These are phyloP conservation scores for Aphodius granarius DNA, from an alignment of 2,888 invertebrate genomes.

Conservation along the genomic window DNA sequence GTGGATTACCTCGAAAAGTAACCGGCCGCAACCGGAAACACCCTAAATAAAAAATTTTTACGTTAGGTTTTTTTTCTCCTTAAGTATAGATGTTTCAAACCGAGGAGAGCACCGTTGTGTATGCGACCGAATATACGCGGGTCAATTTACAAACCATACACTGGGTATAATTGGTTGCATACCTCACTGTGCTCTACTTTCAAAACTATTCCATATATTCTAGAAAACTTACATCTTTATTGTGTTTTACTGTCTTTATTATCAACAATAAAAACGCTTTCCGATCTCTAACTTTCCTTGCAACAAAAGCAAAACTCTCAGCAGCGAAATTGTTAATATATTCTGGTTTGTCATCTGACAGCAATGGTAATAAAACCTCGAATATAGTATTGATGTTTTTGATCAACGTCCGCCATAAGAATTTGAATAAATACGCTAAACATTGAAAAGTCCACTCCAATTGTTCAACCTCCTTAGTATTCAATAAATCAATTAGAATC, in stretches of 20 bases:
- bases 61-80: neutral
- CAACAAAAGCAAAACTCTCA: constrained; percentile 94
- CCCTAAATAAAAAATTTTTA: constrained; percentile 58
- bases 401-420: constrained; percentile 79
- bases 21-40: constrained; percentile 77
- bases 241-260: constrained; percentile 65
- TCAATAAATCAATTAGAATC: constrained; percentile 69
- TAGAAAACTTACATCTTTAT: constrained; percentile 65
- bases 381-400: constrained; percentile 77
- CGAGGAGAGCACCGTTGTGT: too few species aligned
- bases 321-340: constrained; percentile 93
- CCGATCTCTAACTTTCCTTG: constrained; percentile 83
- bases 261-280: constrained; percentile 71
- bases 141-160: too few species aligned
- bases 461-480: constrained; percentile 79
- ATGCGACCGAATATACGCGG: too few species aligned
- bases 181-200: too few species aligned
- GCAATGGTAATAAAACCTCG: constrained; percentile 70
- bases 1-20: constrained; percentile 86
- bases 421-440: constrained; percentile 89
- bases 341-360: constrained; percentile 75
- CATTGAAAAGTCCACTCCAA: constrained; percentile 85
- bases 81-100: too few species aligned
- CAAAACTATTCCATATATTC: too few species aligned
- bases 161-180: too few species aligned